Percentiles rank a stretch among this genome's conserved stretches.
phyloP scores from a whole-genome alignment of 2,113 vertebrate genomes.

The Pandion haliaetus region DNA sequence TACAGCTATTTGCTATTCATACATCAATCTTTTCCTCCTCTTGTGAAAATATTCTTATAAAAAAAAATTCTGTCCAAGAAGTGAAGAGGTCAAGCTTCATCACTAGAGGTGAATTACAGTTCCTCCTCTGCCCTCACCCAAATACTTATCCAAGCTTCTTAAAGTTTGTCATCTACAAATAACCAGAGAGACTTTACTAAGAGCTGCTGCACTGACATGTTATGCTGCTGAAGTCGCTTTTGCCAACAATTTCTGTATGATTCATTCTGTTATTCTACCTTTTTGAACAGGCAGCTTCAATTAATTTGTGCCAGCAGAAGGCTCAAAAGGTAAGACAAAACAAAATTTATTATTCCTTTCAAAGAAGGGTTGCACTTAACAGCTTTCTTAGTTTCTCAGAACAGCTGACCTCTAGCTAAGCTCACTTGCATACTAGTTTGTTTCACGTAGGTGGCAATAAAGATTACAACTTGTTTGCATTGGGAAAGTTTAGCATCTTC shows the following conservation, averaged over 20 bases:
- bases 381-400: background rate
- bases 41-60: background rate
- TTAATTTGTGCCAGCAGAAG: background rate
- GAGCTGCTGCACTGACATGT: background rate
- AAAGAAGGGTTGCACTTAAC: background rate
- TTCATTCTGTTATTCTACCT: background rate
- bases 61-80: background rate
- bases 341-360: background rate
- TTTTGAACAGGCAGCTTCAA: background rate
- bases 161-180: background rate
- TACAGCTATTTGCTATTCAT: background rate
- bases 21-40: background rate
- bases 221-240: background rate
- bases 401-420: background rate
- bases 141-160: background rate
- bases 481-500: background rate
- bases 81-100: background rate
- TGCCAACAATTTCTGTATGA: background rate
- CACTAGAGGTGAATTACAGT: background rate
- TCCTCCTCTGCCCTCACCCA: background rate
- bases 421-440: background rate
- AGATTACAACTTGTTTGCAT: background rate
- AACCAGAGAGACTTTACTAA: background rate
- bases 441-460: background rate
- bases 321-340: background rate